Evolutionary conservation across 2,113 vertebrate species (phyloP), one percentile per base, ranked within the genome.

Genomic region (Odontesthes bonariensis): DNA sequence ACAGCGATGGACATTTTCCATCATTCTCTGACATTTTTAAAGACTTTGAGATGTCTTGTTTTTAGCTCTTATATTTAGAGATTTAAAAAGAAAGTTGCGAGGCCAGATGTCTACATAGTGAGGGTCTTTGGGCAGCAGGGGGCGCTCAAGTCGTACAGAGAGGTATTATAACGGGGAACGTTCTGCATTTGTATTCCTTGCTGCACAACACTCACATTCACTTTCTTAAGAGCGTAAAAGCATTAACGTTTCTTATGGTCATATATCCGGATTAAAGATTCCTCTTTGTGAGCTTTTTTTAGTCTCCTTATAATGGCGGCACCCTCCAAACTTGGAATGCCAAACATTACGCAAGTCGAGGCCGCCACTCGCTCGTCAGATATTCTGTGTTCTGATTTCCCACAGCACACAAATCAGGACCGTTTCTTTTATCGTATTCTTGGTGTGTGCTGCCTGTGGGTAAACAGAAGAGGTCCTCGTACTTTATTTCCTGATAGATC

Each of bases 81-180:
- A 27, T 27, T 27, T 6, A 40, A 40, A 40, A 1, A 38, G 5
- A 8, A 23, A 27, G 31, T 32, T 32, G 8, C 27, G 19, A 5
- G 11, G 52, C 52, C 12, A 13, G 6, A 46, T 9, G 8, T 38
- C 20, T 1, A 22, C 71, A 73, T 33, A 66, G 51, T 69, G 53
- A 42, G n/a, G 2, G 19, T 31, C 0, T 56, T 52, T 55, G n/a
- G 58, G 8, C 87, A 81, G 42, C 0, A 78, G 85, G 77, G 77
- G 79, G 86, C 20, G 54, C 73, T 77, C 16, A 46, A 46, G 77
- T 33, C n/a, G 19, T 22, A 33, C 0, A 20, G 6, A 10, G 12
- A 16, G n/a, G 6, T 49, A 27, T n/a, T 47, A 33, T 46, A 33
- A 77, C 44, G 22, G 16, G 9, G 22, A 47, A 47, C 22, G 8